Evolutionary conservation across 2,113 vertebrate genomes (phyloP).

Genomic region (Pleuronectes platessa): DNA sequence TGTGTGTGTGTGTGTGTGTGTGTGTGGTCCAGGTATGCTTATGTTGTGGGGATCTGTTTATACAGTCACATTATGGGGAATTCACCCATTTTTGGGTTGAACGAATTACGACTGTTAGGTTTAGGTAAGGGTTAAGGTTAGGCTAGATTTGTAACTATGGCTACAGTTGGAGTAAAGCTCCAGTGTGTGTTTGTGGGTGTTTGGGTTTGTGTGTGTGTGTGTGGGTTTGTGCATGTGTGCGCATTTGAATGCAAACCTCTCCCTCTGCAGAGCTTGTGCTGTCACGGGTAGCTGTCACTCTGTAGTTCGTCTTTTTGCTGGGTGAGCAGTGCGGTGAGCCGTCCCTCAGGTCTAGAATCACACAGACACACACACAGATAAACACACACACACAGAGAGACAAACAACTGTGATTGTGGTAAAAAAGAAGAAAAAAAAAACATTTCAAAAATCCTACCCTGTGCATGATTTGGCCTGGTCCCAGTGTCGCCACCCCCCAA

Average conservation of each 20-base stretch:
- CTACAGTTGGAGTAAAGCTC: too few species aligned
- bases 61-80: too few species aligned
- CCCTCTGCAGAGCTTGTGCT: constrained; percentile 88
- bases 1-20: not conserved
- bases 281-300: constrained; percentile 78
- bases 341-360: constrained; percentile 51
- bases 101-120: too few species aligned
- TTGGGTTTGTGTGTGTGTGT: not conserved
- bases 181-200: too few species aligned
- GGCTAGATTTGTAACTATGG: too few species aligned
- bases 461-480: not conserved
- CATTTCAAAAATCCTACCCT: not conserved
- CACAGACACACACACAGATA: not conserved
- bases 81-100: too few species aligned
- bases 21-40: too few species aligned
- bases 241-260: constrained; percentile 82
- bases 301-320: constrained; percentile 81
- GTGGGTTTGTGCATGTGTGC: not conserved
- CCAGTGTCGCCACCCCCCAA: too few species aligned
- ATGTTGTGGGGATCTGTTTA: too few species aligned
- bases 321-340: constrained; percentile 58
- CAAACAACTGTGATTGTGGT: not conserved
- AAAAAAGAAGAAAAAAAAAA: not conserved
- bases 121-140: too few species aligned
- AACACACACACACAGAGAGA: not conserved